phyloP scores from a whole-genome alignment of 2,888 invertebrate species.

The Sphinx pinastri region DNA sequence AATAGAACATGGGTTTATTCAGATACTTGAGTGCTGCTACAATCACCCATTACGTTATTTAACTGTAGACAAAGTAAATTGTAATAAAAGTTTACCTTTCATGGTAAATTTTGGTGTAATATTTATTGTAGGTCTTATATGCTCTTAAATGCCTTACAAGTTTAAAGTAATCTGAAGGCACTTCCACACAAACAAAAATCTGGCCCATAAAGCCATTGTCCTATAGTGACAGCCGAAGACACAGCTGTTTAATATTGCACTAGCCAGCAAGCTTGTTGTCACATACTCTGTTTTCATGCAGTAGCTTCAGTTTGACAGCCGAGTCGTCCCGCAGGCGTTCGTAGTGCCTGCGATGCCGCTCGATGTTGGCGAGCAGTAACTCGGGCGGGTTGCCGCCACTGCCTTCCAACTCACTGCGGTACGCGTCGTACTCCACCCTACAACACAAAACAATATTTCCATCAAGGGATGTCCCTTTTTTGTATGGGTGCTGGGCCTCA shows the following conservation, averaged over 20 bases:
- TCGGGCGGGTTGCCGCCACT: conserved; percentile 87
- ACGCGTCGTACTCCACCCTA: conserved; percentile 98
- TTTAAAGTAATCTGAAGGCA: too few relatives aligned
- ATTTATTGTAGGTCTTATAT: too few relatives aligned
- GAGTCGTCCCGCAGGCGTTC: conserved; percentile 97
- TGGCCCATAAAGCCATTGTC: too few relatives aligned
- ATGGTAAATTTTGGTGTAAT: too few relatives aligned
- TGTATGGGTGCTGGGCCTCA: too few relatives aligned
- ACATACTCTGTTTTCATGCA: conserved; percentile 97
- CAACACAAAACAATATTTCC: background rate
- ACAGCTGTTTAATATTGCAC: too few relatives aligned
- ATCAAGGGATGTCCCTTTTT: background rate
- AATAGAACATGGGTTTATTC: conserved; percentile 33
- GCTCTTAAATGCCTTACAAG: too few relatives aligned
- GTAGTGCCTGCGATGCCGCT: conserved; percentile 94
- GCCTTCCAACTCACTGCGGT: conserved; percentile 96
- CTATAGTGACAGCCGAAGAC: too few relatives aligned
- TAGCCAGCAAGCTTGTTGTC: too few relatives aligned
- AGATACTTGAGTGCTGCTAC: background rate
- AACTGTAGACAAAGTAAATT: background rate
- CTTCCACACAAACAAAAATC: too few relatives aligned
- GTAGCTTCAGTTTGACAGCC: conserved; percentile 96
- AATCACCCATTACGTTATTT: background rate
- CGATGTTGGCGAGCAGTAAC: conserved; percentile 90
- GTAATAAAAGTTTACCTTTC: too few relatives aligned